Evolutionary conservation across 2,888 invertebrate species (phyloP), one percentile per base, ranked within the genome.

Genomic region (Euproctis similis): DNA sequence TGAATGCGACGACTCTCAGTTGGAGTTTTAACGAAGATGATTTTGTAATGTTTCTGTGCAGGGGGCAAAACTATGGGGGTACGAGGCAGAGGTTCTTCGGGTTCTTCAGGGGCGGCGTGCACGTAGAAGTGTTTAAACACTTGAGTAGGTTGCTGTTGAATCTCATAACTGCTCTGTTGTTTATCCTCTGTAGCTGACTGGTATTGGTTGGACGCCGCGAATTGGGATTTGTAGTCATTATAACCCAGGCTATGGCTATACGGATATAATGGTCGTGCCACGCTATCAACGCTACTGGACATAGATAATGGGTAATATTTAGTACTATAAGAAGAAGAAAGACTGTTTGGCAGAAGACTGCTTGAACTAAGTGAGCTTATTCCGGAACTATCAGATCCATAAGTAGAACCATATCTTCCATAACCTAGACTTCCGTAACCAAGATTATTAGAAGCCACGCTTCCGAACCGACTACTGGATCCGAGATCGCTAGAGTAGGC

Each of bases 11-110:
- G 87, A 23, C 87, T 85, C 40, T 88, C 85, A 17, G 88, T 85
- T 26, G 92, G 92, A 6, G 92, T 89, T 68, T 92, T 92, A 60
- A 92, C 92, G 82, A 92, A 92, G 65, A 92, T 91, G 50, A 92
- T 91, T 63, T 92, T 92, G 85, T 92, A 91, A 64, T 92, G 91
- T 53, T 92, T 92, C 61, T 92, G 91, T 10, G 91, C 85, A 16
- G 90, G 87, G 3, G 89, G 88, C 1, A 87, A 68, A 1, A 85
- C 80, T 1, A 82, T 66, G 31, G 89, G 87, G 8, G 88, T 86
- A 43, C 89, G 86, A 30, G 82, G 73, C 31, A 87, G 88, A 24
- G 87, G 73, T 40, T 71, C 63, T 53, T 87, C 87, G 4, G 74
- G 76, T 21, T 84, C 82, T 56, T 81, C 81, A 1, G 82, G 82